Base-by-base conservation (phyloP, 2,888 invertebrate genomes). In the Mesorhabditis spiculigera region DNA sequence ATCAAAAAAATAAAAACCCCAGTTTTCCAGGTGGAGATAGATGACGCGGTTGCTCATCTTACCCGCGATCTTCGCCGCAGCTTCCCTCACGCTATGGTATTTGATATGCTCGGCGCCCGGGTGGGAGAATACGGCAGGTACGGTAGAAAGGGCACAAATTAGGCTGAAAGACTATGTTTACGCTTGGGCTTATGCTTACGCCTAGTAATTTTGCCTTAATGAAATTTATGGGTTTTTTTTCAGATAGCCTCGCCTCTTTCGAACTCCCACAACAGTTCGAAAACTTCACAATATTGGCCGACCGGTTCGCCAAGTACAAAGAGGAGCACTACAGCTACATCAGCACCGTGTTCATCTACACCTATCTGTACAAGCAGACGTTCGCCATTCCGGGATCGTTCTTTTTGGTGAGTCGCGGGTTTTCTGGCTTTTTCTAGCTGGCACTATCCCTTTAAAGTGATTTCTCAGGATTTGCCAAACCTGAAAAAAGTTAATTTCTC, bases 301-400 rank as follows among this genome's bases (percentile, higher is more conserved):
- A 78, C 41, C 79, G 78, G 68, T 86, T 90, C 44, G 79, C 87
- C 43, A 80, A 84, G 6, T 89, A 89, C 79, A 87, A 88, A 74
- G 78, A 86, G 45, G 85, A 88, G 58, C 88, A 90, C 79, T 86
- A 86, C 69, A 72, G 82, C 5, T 90, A 89, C 82, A 88, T 90
- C 6, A 76, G 89, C 1, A 66, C 88, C 3, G 83, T 90, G 5
- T 90, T 90, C 84, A 86, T 87, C 65, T 87, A 87, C 71, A 89
- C 89, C 0, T 90, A 90, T 81, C 78, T 90, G 41, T 90, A 89
- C 86, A 90, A 90, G 81, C 90, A 90, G 82, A 87, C 90, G n/a
- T 90, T 90, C 86, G 89, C 89, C 67, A 89, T 90, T 73, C 90
- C 90, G 61, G 90, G 90, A 43, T 90, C 90, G 43, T 89, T 89